Evolutionary conservation across 2,888 invertebrate species (phyloP).

Genomic region (Pristionchus mayeri): DNA sequence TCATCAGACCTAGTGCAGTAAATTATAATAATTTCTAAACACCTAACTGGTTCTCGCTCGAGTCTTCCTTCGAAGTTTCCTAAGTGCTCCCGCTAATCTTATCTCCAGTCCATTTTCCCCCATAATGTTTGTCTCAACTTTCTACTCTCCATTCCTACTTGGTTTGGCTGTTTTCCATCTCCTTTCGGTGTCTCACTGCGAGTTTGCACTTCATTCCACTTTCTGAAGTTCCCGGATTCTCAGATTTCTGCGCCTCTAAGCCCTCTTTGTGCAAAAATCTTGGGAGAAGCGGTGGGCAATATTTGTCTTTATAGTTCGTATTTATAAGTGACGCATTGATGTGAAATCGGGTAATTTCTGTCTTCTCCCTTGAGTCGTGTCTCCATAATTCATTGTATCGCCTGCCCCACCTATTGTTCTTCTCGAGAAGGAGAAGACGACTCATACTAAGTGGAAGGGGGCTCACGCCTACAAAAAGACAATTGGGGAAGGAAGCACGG

Average conservation of each 20-base stretch:
- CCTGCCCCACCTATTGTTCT: slow-evolving; percentile 4
- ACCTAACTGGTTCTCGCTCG: too few relatives aligned
- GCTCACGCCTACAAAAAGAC: too few relatives aligned
- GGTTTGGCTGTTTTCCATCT: not conserved
- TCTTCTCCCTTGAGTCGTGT: not conserved
- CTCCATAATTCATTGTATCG: slow-evolving; percentile 15
- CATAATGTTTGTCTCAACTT: not conserved
- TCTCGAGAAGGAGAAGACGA: not conserved
- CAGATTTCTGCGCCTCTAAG: not conserved
- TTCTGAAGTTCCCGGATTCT: not conserved
- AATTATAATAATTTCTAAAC: too few relatives aligned
- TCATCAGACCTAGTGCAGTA: too few relatives aligned
- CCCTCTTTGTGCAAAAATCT: not conserved
- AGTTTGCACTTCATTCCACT: slow-evolving; percentile 17
- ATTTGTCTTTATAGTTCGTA: not conserved
- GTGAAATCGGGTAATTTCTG: not conserved
- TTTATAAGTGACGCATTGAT: not conserved
- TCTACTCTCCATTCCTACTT: not conserved
- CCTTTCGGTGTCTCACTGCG: not conserved
- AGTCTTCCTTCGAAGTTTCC: too few relatives aligned
- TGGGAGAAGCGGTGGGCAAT: not conserved
- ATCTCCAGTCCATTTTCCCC: not conserved
- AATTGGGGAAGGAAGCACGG: not conserved
- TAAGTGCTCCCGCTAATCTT: slow-evolving; percentile 37
- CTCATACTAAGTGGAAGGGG: not conserved